Evolutionary conservation across 1,140 invertebrate genomes (phyloP), one percentile per base, ranked within the genome.

Genomic region (Drosophila yakuba): DNA sequence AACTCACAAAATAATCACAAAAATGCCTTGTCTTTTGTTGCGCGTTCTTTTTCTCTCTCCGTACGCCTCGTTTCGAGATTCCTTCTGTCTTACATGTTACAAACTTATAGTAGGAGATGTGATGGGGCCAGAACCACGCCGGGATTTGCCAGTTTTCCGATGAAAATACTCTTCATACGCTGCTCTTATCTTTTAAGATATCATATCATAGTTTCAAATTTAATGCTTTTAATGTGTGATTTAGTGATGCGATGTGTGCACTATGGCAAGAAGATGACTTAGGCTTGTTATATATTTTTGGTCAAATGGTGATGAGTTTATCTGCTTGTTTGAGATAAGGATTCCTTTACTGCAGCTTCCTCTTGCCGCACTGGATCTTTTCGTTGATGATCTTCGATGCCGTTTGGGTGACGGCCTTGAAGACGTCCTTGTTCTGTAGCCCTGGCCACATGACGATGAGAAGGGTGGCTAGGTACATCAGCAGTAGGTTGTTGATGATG

Each of bases 401-500:
- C 44, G 74, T 84, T 20, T 89, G 73, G 4, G 59, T 89, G 15
- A 92, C 50, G n/a, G 54, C 58, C 36, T 90, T 84, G 23, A 91
- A 64, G 4, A 92, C 71, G 38, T 90, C 92, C 75, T 93, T 92
- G 25, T 92, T 90, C 36, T 92, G 89, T 74, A 94, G 92, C 2
- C 95, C 95, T 0, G 95, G 95, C 91, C 93, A 93, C 72, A 95
- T 89, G 17, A 93, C 79, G 28, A 94, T 54, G 3, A 93, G 79
- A 14, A 93, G 89, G 2, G 93, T 92, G 23, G 95, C 90, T 35
- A 97, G 85, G 88, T 97, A 98, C 47, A 96, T 94, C 12, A 98
- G 93, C 63, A 98, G 94, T 39, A 97, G 92, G 92, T 98, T 98
- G 91, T 97, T 96, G 47, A 97, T 93, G 4, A 95, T 93, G 63